Base-by-base conservation (phyloP, 2,888 invertebrate genomes). In the Cryptus armator region DNA sequence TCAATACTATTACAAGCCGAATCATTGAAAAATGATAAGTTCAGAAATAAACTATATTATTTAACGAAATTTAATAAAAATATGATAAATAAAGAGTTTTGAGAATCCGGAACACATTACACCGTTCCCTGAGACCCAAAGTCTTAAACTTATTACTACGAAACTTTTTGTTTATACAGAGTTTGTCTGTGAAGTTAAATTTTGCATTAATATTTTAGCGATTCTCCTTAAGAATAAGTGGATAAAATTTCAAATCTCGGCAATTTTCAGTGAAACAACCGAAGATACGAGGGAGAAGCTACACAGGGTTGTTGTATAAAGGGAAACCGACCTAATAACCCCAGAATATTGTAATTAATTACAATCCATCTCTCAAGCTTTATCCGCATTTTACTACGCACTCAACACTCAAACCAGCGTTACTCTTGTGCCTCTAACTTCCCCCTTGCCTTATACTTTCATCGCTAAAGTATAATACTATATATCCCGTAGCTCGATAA, bases 271-370 rank as follows among this genome's bases (percentile, higher is more conserved):
- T 7, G 56, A 19, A 44, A 44, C 12, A 43, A 51, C 24, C 5
- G 37, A 16, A 53, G 10, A 32, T 24, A 72, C 43, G 10, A 56
- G 29, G 29, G 51, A 43, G 10, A 48, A 43, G 48, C 56, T 67
- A 5, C 10, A 32, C 51, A 53, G 19, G 16, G 53, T 64, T 32
- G 19, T 37, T 64, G 46, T 32, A 48, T 64, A 24, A 75, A 64
- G 44, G 67, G 64, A 56, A 78, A 68, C 75, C 37, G 64, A 75
- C 64, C 81, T 66, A 75, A 79, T 75, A 81, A 81, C 68, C 62
- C 74, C n/a, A n/a, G 74, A 75, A 85, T 81, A 81, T 59, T 48
- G 78, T 81, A 78, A 85, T 81, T 85, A 85, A 85, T 85, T 81
- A 78, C 74, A 53, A 81, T 75, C 70, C 81, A 75, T 80, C 76